A percentile compares a stretch with the other conserved stretches of the same genome.
Conservation (phyloP, 2,797 vertebrate genomes). For the Craterocephalus amniculus region DNA sequence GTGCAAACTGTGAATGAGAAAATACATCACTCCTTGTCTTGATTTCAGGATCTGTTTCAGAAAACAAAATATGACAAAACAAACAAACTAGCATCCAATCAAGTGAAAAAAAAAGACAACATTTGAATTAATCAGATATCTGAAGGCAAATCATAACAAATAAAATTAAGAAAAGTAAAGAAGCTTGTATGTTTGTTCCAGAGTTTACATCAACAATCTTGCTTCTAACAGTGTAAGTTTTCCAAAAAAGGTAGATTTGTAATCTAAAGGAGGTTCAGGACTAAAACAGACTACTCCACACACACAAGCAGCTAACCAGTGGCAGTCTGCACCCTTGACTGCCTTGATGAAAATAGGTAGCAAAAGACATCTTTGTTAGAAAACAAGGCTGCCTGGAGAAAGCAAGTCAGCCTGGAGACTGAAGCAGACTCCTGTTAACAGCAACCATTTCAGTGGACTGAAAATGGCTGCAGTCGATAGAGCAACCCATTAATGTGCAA, state of each 20-base stretch:
- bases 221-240: slow-evolving; percentile 16
- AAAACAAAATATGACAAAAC: not conserved
- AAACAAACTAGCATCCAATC: not conserved
- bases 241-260: slow-evolving; percentile 13
- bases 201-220: slow-evolving; percentile 10
- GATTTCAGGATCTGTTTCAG: not conserved
- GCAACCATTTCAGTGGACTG: slow-evolving; percentile 30
- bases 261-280: slow-evolving; percentile 13
- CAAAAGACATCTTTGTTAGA: slow-evolving; percentile 46
- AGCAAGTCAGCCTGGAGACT: slow-evolving; percentile 22
- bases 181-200: slow-evolving; percentile 14
- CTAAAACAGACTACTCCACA: slow-evolving; percentile 8
- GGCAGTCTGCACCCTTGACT: slow-evolving; percentile 40
- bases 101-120: not conserved
- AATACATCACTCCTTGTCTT: not conserved
- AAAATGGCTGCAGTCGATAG: slow-evolving; percentile 33
- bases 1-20: not conserved
- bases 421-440: slow-evolving; percentile 29
- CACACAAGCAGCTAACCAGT: slow-evolving; percentile 24
- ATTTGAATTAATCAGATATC: not conserved
- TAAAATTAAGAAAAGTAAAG: slow-evolving; percentile 21
- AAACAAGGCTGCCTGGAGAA: slow-evolving; percentile 39
- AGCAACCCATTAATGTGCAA: slow-evolving; percentile 58
- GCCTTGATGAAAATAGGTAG: slow-evolving; percentile 27
- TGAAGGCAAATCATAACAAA: not conserved